Evolutionary conservation across 2,797 vertebrate genomes (phyloP).

Genomic region (Pipistrellus nathusii): DNA sequence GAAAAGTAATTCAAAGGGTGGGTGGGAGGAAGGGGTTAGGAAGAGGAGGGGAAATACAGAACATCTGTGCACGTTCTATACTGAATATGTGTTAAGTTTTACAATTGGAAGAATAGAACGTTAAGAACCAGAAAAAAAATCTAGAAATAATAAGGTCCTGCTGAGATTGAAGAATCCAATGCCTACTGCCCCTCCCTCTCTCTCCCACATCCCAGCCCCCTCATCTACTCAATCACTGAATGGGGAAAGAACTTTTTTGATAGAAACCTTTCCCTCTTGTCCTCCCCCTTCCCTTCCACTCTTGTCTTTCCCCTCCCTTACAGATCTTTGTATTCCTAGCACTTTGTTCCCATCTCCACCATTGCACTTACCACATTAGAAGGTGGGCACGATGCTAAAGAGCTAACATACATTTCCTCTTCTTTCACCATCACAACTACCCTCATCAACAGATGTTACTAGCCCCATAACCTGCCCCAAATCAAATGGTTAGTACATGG

Average conservation of each 20-base stretch:
- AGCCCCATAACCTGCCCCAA: neutral
- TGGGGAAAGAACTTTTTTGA: neutral
- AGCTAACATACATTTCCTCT: neutral
- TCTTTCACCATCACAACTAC: neutral
- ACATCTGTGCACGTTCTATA: neutral
- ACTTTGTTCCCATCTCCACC: neutral
- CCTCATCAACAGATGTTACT: neutral
- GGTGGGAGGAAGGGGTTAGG: neutral
- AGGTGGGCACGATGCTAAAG: neutral
- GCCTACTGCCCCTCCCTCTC: neutral
- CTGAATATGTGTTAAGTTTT: neutral
- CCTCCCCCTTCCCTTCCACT: neutral
- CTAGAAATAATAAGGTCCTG: neutral
- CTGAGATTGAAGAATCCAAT: neutral
- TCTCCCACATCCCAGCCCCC: neutral
- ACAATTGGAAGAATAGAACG: neutral
- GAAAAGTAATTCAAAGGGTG: slow-evolving; percentile 23
- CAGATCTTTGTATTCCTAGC: neutral
- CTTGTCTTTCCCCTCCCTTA: neutral
- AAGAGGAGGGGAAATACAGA: neutral
- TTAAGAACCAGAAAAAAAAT: neutral
- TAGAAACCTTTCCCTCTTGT: neutral
- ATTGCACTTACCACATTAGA: neutral
- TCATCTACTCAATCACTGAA: neutral
- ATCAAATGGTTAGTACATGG: neutral